A percentile compares a stretch with the other conserved stretches of the same genome.
These are phyloP conservation scores for Parnassius smintheus DNA, from an alignment of 2,888 invertebrate species.

Conservation along the genomic window DNA sequence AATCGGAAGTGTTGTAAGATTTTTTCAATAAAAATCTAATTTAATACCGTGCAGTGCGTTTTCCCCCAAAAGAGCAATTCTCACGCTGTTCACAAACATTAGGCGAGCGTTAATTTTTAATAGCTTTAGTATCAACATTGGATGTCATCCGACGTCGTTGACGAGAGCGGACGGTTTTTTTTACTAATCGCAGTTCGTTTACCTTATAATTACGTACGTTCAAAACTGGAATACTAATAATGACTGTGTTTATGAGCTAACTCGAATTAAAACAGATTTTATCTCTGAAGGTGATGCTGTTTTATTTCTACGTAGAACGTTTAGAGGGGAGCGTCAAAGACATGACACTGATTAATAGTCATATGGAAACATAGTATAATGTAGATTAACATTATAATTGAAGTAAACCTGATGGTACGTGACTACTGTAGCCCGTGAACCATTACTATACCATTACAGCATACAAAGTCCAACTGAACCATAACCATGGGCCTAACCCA, in stretches of 20 bases:
- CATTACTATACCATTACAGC: too few relatives aligned
- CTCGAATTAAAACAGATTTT: conserved; percentile 22
- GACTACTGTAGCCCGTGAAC: too few relatives aligned
- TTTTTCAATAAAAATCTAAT: too few relatives aligned
- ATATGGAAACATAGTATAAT: conserved; percentile 3
- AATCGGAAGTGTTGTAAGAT: too few relatives aligned
- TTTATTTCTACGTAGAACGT: conserved; percentile 8
- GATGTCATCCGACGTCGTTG: conserved; percentile 20
- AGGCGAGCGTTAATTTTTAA: conserved; percentile 12
- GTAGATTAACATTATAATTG: conserved; percentile 7
- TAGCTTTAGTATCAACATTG: conserved; percentile 19
- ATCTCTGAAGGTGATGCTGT: conserved; percentile 18
- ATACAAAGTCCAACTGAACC: too few relatives aligned
- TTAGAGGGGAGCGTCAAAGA: conserved; percentile 3
- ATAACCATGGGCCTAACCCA: too few relatives aligned
- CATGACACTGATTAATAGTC: conserved; percentile 6
- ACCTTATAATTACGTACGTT: conserved; percentile 35
- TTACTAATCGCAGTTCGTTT: conserved; percentile 32
- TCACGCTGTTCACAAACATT: conserved; percentile 17
- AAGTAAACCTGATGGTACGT: too few relatives aligned
- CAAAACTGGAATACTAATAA: conserved; percentile 34
- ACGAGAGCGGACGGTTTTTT: conserved; percentile 15
- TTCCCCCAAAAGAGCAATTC: conserved; percentile 9
- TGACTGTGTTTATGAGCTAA: conserved; percentile 23
- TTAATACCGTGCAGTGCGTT: not conserved